Percentiles rank a stretch among this genome's conserved stretches.
Conservation (phyloP, 2,888 invertebrate genomes). For the Drosophila tripunctata region DNA sequence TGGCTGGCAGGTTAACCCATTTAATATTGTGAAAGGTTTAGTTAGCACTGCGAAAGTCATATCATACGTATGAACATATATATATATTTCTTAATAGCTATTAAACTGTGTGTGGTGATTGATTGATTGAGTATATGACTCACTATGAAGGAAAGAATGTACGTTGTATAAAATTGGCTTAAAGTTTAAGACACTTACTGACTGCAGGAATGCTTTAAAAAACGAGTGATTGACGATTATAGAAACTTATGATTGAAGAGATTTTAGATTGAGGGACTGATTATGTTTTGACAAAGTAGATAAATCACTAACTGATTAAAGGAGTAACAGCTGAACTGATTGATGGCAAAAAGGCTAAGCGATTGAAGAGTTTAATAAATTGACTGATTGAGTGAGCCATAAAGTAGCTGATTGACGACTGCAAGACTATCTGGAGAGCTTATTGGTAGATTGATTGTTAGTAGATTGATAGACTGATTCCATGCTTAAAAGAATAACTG, state of each 20-base stretch:
- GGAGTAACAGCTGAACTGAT: neutral
- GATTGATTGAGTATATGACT: neutral
- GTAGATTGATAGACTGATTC: neutral
- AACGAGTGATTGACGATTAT: neutral
- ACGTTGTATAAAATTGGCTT: neutral
- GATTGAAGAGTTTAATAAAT: too few relatives aligned
- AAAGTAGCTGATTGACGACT: neutral
- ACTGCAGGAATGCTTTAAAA: neutral
- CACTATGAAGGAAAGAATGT: too few relatives aligned
- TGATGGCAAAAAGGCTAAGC: neutral
- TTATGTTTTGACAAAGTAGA: too few relatives aligned
- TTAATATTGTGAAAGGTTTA: slow-evolving; percentile 35
- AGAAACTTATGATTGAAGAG: neutral
- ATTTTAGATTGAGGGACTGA: neutral
- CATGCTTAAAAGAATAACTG: neutral
- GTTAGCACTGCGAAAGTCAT: neutral
- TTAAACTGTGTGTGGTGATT: neutral
- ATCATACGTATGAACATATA: too few relatives aligned
- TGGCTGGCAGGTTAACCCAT: slow-evolving; percentile 29
- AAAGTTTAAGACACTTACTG: too few relatives aligned
- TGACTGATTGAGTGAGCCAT: neutral
- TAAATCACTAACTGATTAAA: neutral
- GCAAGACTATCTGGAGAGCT: neutral
- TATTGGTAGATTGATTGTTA: neutral
- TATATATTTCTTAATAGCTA: neutral